Evolutionary conservation across 1,140 invertebrate species (phyloP), one percentile per base, ranked within the genome.

Genomic region (Drosophila baimaii): DNA sequence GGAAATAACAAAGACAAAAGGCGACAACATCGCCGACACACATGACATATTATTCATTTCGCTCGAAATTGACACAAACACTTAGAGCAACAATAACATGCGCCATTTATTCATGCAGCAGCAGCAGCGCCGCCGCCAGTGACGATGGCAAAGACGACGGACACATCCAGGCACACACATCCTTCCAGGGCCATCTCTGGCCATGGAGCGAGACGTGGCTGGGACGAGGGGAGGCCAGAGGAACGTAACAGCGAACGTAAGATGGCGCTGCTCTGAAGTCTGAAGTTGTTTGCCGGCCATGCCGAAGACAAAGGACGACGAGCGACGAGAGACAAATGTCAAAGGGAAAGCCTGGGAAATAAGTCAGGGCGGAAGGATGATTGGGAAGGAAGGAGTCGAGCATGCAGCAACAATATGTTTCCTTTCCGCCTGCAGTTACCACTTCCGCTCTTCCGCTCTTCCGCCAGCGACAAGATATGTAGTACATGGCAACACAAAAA

Each of bases 31-130:
- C 56, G 69, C 33, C 76, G 51, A 79, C 77, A 76, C 52, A 58
- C 65, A 80, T 81, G 66, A 81, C 79, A 77, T 81, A 81, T 81
- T 81, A 81, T 81, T 81, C 74, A 82, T 81, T 81, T 78, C 79
- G 57, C 79, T 81, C 25, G 79, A 81, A 81, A 81, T 81, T 77
- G 79, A 81, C 79, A 77, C 79, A 77, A 81, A 81, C 79, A 81
- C 79, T 81, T 81, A 59, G 69, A 77, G 58, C 73, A 81, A 81
- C 79, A 77, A 81, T 81, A 81, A 81, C 79, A 77, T 63, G 79
- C 74, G 62, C 68, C 79, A 81, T 81, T 71, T 77, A 81, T 81
- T 81, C 79, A 73, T 73, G 79, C 71, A 73, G 64, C 64, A 29
- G 46, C 8, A n/a, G n/a, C n/a, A n/a, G n/a, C n/a, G n/a, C n/a